These are phyloP conservation scores for Agriopis aurantiaria DNA, from an alignment of 2,888 invertebrate species.

Conservation along the genomic window DNA sequence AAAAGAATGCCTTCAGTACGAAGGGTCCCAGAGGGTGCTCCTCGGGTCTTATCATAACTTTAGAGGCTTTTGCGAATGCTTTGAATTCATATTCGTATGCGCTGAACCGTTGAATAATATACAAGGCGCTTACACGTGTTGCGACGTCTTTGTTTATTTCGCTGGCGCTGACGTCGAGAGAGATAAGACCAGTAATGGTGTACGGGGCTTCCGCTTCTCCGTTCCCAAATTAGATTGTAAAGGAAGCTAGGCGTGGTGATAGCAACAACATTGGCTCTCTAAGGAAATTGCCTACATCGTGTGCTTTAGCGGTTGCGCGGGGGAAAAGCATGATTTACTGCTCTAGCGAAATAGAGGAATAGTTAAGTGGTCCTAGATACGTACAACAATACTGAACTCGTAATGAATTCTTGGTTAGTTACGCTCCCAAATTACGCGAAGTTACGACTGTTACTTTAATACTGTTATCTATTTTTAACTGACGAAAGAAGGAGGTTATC, in stretches of 20 bases:
- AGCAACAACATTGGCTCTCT: conserved; percentile 52
- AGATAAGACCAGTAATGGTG: conserved; percentile 42
- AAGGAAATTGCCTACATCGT: conserved; percentile 54
- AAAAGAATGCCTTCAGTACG: too few relatives aligned
- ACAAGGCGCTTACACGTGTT: conserved; percentile 21
- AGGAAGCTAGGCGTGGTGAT: conserved; percentile 54
- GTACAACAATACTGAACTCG: background rate
- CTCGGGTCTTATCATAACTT: background rate
- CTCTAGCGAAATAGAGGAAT: background rate
- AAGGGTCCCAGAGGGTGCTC: too few relatives aligned
- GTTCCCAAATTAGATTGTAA: conserved; percentile 56
- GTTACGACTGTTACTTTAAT: background rate
- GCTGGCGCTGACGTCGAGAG: conserved; percentile 37
- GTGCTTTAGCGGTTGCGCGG: background rate
- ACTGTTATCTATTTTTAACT: background rate
- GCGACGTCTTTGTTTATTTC: conserved; percentile 39
- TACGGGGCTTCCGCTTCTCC: conserved; percentile 52
- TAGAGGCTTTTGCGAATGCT: background rate
- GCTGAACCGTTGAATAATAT: conserved; percentile 16
- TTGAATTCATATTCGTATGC: conserved; percentile 1
- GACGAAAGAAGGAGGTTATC: too few relatives aligned
- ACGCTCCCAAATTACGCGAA: background rate
- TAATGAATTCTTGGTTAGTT: background rate
- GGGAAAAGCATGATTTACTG: conserved; percentile 1
- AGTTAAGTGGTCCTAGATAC: background rate